phyloP scores from a whole-genome alignment of 2,888 invertebrate species.

The Microctonus aethiopoides region DNA sequence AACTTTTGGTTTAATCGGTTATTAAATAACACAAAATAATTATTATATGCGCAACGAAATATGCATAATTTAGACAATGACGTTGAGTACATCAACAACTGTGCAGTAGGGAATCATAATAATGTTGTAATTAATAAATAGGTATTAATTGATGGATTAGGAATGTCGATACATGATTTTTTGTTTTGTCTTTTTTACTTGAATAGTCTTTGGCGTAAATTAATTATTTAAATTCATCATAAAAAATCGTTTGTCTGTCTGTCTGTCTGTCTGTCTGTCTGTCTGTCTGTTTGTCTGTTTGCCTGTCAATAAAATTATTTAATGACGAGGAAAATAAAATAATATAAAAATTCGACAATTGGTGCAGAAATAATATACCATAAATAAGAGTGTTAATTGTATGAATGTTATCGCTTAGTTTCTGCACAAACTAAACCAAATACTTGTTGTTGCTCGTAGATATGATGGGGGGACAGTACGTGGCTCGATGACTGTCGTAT shows the following conservation, averaged over 20 bases:
- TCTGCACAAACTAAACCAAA: conserved; percentile 66
- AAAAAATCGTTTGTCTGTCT: neutral
- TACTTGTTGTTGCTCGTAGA: conserved; percentile 69
- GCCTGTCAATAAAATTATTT: conserved; percentile 14
- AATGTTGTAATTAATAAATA: neutral
- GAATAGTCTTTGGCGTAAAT: conserved; percentile 25
- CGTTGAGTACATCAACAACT: neutral
- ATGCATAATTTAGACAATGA: neutral
- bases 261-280: too few species aligned
- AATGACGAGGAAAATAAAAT: conserved; percentile 1
- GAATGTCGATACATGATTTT: too few species aligned
- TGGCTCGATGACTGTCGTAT: conserved; percentile 74
- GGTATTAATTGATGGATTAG: conserved; percentile 5
- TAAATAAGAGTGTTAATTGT: conserved; percentile 36
- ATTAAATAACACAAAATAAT: neutral
- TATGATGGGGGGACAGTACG: conserved; percentile 72
- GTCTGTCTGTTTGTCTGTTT: neutral
- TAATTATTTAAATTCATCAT: neutral
- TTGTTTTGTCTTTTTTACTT: conserved; percentile 21
- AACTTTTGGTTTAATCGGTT: conserved; percentile 31
- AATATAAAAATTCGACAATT: conserved; percentile 4
- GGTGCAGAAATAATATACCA: conserved; percentile 29
- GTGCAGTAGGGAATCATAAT: neutral
- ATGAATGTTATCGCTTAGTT: conserved; percentile 55
- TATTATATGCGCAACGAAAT: neutral